These are phyloP conservation scores for Garrulus glandarius DNA, from an alignment of 2,797 vertebrate species.

Conservation along the genomic window DNA sequence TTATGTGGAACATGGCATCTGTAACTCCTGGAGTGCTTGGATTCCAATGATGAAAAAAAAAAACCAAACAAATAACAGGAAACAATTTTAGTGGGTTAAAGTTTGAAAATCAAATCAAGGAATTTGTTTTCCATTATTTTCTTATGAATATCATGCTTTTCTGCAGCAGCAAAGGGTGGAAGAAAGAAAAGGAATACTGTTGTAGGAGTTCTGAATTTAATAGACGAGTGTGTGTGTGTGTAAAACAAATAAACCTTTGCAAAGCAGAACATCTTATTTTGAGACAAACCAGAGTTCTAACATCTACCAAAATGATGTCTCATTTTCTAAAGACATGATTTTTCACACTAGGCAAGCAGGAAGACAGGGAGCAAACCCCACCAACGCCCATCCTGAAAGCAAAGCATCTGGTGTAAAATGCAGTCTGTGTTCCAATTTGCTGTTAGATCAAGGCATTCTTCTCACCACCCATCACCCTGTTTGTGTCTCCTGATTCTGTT, in stretches of 20 bases:
- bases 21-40: neutral
- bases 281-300: neutral
- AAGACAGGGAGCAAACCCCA: neutral
- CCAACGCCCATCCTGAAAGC: neutral
- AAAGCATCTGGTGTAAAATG: neutral
- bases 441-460: neutral
- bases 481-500: neutral
- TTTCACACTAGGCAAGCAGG: neutral
- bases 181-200: neutral
- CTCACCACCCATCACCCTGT: neutral
- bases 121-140: neutral
- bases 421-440: neutral
- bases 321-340: neutral
- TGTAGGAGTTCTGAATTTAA: neutral
- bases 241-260: slow-evolving; percentile 7
- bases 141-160: neutral
- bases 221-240: neutral
- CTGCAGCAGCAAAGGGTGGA: slow-evolving; percentile 14
- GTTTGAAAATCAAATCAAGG: neutral
- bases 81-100: neutral
- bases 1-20: neutral
- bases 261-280: neutral
- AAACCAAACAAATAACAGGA: neutral
- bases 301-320: neutral
- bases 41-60: neutral